Conservation (phyloP, 2,797 vertebrate species). For the Platyrinchus mystaceus region DNA sequence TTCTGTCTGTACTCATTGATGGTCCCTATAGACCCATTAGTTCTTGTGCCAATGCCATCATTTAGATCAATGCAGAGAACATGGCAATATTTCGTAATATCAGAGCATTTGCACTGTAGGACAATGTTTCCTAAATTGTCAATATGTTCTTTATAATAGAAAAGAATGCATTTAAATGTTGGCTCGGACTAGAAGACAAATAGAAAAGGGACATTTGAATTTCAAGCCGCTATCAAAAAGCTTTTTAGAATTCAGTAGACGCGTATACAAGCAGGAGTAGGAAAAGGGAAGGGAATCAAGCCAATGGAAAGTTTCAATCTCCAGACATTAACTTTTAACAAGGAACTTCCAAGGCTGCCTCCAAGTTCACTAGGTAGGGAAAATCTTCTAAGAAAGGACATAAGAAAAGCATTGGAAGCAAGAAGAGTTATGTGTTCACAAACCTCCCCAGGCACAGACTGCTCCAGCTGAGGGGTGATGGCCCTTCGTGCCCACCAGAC, state of each 20-base stretch:
- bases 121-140: conserved; percentile 48
- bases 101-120: background rate
- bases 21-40: conserved; percentile 27
- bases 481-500: background rate
- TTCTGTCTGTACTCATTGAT: conserved; percentile 21
- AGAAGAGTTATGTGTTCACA: background rate
- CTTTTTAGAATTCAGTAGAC: conserved; percentile 26
- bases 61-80: conserved; percentile 26
- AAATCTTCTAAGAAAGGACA: background rate
- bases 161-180: conserved; percentile 36
- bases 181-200: conserved; percentile 32
- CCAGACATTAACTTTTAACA: background rate
- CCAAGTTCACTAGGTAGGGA: background rate
- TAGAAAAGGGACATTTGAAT: background rate
- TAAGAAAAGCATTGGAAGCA: background rate
- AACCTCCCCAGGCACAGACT: background rate
- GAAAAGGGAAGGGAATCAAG: background rate
- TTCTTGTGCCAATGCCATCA: conserved; percentile 16
- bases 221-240: background rate
- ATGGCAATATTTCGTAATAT: conserved; percentile 28
- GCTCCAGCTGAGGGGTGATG: background rate
- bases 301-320: background rate
- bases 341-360: background rate
- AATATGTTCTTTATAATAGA: conserved; percentile 37
- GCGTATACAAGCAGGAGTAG: background rate